Evolutionary conservation across 2,113 vertebrate genomes (phyloP), one percentile per base, ranked within the genome.

Genomic region (Donacobius atricapilla): DNA sequence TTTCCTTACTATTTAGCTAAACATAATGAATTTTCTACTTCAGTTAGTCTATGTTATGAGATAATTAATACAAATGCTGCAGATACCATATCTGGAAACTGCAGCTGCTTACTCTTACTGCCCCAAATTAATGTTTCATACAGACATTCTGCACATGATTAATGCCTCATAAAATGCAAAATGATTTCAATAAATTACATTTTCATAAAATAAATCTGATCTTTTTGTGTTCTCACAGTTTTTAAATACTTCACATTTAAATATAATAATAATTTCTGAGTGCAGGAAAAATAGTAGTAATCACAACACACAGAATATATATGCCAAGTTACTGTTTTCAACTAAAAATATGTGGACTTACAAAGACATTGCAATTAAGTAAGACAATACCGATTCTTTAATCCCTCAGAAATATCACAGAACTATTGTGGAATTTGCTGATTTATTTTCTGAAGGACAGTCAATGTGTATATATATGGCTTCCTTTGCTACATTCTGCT

Each of bases 31-130:
- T 97, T 97, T 98, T 97, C 95, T 97, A 97, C 96, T 97, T 86
- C 27, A 72, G 73, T 96, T 91, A 97, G 92, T 95, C 83, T 81
- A 87, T 73, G 92, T 90, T 96, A 96, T 23, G 35, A 97, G 93
- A 96, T 94, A 97, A 98, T 98, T 97, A 97, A 96, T 96, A 98
- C 78, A 97, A 98, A 98, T 93, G 94, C 50, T 96, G 69, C 45
- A 94, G 97, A 97, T 95, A 94, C 33, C 58, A 2, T 96, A 98
- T 93, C 91, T 94, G 85, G 51, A 37, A 98, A 94, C 35, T 93
- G 89, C 89, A 97, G 95, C 94, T 98, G 92, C 71, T 97, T 96
- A 93, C 88, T 98, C 87, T 94, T 94, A 94, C 25, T 87, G 84
- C 48, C 78, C 94, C 94, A 96, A 95, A 98, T 97, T 98, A 98